Percentiles rank a stretch among this genome's conserved stretches.
Evolutionary conservation across 35 echinoderm and acorn worm genomes (phyloP).

Genomic region (Apostichopus californicus): DNA sequence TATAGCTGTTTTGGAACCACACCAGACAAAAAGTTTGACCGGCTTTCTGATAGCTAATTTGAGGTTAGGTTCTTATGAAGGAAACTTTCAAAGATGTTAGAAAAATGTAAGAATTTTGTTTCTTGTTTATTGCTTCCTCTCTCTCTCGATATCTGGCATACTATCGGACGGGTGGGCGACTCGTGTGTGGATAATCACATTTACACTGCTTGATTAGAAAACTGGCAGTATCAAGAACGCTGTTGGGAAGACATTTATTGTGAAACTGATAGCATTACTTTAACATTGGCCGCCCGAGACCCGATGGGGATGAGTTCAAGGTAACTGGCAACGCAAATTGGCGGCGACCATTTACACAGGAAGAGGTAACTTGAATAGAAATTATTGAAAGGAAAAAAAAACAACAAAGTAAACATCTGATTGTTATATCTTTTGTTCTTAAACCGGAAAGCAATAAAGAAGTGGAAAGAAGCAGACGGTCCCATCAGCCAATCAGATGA

Average conservation of each 20-base stretch:
- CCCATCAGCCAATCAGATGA: neutral
- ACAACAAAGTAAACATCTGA: too few species aligned
- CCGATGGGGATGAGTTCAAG: conserved; percentile 27
- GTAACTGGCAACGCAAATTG: neutral
- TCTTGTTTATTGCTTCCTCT: neutral
- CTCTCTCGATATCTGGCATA: neutral
- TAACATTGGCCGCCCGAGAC: conserved; percentile 6
- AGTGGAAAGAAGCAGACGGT: neutral
- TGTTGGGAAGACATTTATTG: conserved; percentile 34
- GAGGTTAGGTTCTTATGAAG: neutral
- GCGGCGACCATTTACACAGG: neutral
- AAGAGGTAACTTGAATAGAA: neutral
- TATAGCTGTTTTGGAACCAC: neutral
- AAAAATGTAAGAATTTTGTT: neutral
- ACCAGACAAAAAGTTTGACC: conserved; percentile 4
- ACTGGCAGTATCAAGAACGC: neutral
- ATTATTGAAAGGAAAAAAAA: neutral
- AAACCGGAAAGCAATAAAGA: too few species aligned
- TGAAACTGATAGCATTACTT: conserved; percentile 7
- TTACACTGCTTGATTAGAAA: conserved; percentile 19
- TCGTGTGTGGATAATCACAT: neutral
- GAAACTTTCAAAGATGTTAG: neutral
- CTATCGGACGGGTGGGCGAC: neutral
- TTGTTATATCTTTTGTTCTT: too few species aligned
- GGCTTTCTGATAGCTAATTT: neutral